phyloP scores from a whole-genome alignment of 2,113 vertebrate species.

The Dipodomys stephensi region DNA sequence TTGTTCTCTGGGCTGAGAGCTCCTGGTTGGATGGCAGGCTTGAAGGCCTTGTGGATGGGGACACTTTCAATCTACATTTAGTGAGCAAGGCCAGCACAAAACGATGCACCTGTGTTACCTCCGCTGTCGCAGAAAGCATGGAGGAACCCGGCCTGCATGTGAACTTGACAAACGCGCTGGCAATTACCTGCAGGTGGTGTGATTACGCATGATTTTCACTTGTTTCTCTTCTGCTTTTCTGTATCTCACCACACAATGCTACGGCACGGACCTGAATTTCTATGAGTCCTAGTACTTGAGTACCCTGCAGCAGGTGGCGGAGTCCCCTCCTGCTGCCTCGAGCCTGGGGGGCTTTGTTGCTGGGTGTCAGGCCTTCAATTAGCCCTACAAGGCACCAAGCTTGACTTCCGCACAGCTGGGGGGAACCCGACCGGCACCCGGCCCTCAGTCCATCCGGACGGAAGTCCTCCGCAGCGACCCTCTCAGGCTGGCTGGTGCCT shows the following conservation, averaged over 20 bases:
- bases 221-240: conserved; percentile 27
- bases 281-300: not conserved
- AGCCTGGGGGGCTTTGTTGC: not conserved
- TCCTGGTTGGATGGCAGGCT: not conserved
- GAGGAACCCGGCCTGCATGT: not conserved
- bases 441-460: not conserved
- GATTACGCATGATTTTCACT: conserved; percentile 11
- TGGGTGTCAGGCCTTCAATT: not conserved
- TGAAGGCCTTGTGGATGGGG: not conserved
- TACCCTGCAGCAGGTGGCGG: not conserved
- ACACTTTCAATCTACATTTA: not conserved
- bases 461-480: not conserved
- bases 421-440: not conserved
- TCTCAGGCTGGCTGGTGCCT: not conserved
- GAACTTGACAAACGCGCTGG: not conserved
- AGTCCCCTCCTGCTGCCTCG: not conserved
- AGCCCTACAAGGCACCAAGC: not conserved
- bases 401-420: not conserved
- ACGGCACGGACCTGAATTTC: not conserved
- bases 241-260: not conserved
- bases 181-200: not conserved
- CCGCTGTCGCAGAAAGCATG: not conserved
- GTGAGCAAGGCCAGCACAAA: not conserved
- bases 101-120: not conserved
- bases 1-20: not conserved